Conservation (phyloP, 2,888 invertebrate species). For the Mayetiola destructor region DNA sequence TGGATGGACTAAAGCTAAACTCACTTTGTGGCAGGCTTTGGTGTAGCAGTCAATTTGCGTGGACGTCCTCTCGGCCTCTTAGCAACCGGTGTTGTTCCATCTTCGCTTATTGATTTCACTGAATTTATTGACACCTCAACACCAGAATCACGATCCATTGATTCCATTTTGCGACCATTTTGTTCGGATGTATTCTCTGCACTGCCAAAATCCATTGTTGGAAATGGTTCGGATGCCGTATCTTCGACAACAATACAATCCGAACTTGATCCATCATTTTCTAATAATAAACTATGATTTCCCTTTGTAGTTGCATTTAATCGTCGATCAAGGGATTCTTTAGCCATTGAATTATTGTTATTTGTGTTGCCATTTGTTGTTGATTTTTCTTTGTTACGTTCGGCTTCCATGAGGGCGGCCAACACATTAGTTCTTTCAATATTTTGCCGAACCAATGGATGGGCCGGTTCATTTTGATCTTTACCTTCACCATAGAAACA, state of each 20-base stretch:
- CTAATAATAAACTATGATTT: constrained; percentile 15
- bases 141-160: constrained; percentile 17
- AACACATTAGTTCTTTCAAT: constrained; percentile 9
- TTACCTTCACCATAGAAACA: constrained; percentile 7
- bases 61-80: constrained; percentile 39
- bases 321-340: neutral
- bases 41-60: constrained; percentile 32
- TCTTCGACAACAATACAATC: constrained; percentile 29
- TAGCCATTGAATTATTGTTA: neutral
- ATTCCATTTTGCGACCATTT: constrained; percentile 3
- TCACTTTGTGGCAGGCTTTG: constrained; percentile 25
- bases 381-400: neutral
- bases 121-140: constrained; percentile 18
- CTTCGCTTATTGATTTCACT: constrained; percentile 15
- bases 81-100: constrained; percentile 22
- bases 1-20: neutral
- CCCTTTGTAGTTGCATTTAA: neutral
- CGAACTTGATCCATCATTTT: constrained; percentile 37
- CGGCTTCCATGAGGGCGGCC: neutral
- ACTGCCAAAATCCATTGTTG: neutral
- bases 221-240: constrained; percentile 19
- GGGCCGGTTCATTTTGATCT: neutral
- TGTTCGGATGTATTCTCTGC: constrained; percentile 13
- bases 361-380: neutral
- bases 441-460: constrained; percentile 11